Percentiles rank a stretch among this genome's conserved stretches.
phyloP scores from a whole-genome alignment of 2,888 invertebrate genomes.

The Brachycybe producta region DNA sequence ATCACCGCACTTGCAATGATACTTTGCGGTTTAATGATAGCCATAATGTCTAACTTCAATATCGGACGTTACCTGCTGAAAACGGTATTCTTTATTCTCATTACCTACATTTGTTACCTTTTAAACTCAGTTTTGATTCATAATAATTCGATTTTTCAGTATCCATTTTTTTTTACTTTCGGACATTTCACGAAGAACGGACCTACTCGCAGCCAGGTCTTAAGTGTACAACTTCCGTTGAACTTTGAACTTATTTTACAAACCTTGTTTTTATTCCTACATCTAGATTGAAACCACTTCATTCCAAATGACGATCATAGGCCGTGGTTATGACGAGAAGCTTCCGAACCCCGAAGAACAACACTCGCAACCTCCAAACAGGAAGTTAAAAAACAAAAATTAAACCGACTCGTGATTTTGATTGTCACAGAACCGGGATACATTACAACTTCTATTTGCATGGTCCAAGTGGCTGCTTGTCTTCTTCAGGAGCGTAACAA shows the following conservation, averaged over 20 bases:
- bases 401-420: too few species aligned
- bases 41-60: constrained; percentile 46
- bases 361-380: constrained; percentile 47
- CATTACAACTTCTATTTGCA: constrained; percentile 59
- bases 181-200: constrained; percentile 54
- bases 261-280: too few species aligned
- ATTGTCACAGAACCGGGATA: constrained; percentile 56
- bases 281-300: constrained; percentile 43
- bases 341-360: constrained; percentile 44
- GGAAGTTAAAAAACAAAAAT: too few species aligned
- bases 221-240: too few species aligned
- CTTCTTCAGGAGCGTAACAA: constrained; percentile 59
- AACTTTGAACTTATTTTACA: too few species aligned
- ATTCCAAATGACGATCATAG: constrained; percentile 43
- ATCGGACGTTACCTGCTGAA: constrained; percentile 51
- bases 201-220: constrained; percentile 34
- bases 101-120: not conserved
- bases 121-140: not conserved
- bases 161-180: constrained; percentile 54
- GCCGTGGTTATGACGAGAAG: constrained; percentile 62
- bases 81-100: constrained; percentile 24
- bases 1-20: constrained; percentile 39
- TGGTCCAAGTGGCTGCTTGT: constrained; percentile 58
- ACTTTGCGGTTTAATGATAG: constrained; percentile 48
- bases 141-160: constrained; percentile 32